Percentiles rank a stretch among this genome's conserved stretches.
These are phyloP conservation scores for Leiothrix lutea DNA, from an alignment of 2,113 vertebrate genomes.

Conservation along the genomic window DNA sequence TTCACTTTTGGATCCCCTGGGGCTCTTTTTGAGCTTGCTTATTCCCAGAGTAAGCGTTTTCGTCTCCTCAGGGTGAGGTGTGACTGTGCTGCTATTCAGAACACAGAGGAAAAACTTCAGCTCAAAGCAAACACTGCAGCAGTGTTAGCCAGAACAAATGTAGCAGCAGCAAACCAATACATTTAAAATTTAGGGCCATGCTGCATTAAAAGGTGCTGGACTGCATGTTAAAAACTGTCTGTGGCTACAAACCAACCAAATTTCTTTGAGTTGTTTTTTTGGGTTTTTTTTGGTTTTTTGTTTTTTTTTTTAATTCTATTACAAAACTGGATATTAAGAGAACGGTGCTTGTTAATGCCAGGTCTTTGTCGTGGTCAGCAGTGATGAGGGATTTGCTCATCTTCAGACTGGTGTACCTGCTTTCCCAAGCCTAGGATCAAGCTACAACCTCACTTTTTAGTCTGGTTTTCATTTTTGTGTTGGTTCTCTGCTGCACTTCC, in stretches of 20 bases:
- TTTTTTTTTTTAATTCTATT: not conserved
- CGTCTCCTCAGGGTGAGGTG: not conserved
- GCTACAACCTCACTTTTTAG: not conserved
- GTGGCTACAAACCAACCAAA: not conserved
- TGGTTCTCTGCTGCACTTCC: not conserved
- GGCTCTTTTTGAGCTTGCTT: not conserved
- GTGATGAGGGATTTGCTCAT: not conserved
- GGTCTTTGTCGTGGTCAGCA: not conserved
- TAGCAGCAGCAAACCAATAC: not conserved
- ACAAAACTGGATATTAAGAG: not conserved
- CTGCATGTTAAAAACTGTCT: not conserved
- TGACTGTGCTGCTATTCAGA: not conserved
- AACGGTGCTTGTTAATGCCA: not conserved
- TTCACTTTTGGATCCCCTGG: not conserved
- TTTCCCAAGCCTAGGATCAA: not conserved
- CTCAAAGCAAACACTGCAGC: not conserved
- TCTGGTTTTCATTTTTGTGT: not conserved
- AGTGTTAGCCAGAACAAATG: not conserved
- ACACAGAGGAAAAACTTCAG: not conserved
- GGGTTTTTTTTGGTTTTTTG: not conserved
- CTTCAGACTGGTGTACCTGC: not conserved
- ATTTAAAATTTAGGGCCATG: not conserved
- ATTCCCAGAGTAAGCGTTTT: not conserved
- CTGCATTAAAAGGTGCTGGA: rapidly evolving
- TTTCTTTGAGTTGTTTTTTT: not conserved